Evolutionary conservation across 2,888 invertebrate genomes (phyloP), one percentile per base, ranked within the genome.

Genomic region (Trachelus iudaicus): DNA sequence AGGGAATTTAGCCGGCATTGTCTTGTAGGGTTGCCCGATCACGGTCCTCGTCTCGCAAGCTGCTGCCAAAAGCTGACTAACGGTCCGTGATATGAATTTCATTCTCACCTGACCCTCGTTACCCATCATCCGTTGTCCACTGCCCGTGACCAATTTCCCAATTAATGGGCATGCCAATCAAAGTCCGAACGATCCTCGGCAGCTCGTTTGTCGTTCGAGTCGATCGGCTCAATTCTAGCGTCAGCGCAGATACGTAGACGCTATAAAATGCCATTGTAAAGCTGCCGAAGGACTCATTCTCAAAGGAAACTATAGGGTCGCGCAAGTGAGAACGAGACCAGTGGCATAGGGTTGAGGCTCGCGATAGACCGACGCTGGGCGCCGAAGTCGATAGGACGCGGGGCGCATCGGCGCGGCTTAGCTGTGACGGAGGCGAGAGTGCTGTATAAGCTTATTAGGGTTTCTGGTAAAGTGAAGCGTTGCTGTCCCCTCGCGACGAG

Each of bases 371-470:
- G 69, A 31, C 69, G 69, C 69, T 3, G 69, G 31, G 69, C 30
- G 31, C 0, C 69, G 30, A 30, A 33, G 30, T n/a, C 69, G 69
- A 69, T 33, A 12, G 69, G 30, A 69, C 69, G 69, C 30, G 11
- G 30, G 69, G 69, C 69, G 69, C 75, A 75, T 78, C 79, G 73
- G 73, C 79, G 77, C 78, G 80, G 78, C 83, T 82, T 80, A 79
- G 73, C 78, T 68, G 77, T 81, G 85, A 83, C 84, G 81, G 80
- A 85, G 86, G 84, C 83, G 85, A 89, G 88, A 88, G 86, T 90
- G 90, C 89, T 90, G 90, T 89, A 90, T 90, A 90, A 90, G 90
- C 90, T 90, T 90, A 90, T 91, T 90, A 90, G 83, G 86, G 84
- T 82, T 83, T 80, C 81, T 81, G 77, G 81, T 15, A 40, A 40